Conservation (phyloP, 2,113 vertebrate genomes). For the Pantherophis guttatus region DNA sequence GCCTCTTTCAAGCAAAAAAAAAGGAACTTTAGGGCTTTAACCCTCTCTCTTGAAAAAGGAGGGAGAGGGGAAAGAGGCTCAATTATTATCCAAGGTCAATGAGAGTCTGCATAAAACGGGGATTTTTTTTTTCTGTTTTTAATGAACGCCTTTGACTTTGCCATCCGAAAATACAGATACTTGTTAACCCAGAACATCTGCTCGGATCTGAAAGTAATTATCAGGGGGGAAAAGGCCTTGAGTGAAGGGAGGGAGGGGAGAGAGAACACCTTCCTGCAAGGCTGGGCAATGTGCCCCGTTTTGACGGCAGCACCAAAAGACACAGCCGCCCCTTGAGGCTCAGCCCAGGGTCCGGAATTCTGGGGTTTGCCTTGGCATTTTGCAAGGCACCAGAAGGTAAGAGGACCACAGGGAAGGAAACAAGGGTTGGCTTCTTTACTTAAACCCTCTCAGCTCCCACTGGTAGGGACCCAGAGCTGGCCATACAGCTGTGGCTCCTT, state of each 20-base stretch:
- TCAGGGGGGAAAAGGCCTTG: background rate
- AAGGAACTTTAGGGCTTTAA: slow-evolving; percentile 32
- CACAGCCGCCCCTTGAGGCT: background rate
- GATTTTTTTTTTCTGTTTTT: slow-evolving; percentile 21
- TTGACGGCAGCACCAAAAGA: slow-evolving; percentile 9
- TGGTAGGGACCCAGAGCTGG: background rate
- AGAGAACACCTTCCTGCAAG: background rate
- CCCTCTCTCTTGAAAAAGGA: background rate
- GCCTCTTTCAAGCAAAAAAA: slow-evolving; percentile 55
- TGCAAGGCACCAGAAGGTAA: background rate
- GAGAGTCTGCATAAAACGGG: slow-evolving; percentile 34
- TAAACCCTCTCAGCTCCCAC: background rate
- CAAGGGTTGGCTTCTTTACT: background rate
- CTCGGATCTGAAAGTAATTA: slow-evolving; percentile 30
- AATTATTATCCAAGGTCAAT: slow-evolving; percentile 67
- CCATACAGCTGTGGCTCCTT: background rate
- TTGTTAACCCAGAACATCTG: slow-evolving; percentile 39
- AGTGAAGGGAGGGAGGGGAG: background rate
- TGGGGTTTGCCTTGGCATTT: background rate
- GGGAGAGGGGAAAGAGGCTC: slow-evolving; percentile 34
- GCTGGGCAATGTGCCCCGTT: slow-evolving; percentile 17
- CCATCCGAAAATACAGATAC: slow-evolving; percentile 51
- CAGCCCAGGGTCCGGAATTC: background rate
- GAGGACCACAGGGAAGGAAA: background rate
- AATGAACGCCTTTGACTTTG: slow-evolving; percentile 48